Percentiles rank a stretch among this genome's conserved stretches.
Conservation (phyloP, 2,888 invertebrate genomes). For the Aplocera efformata region DNA sequence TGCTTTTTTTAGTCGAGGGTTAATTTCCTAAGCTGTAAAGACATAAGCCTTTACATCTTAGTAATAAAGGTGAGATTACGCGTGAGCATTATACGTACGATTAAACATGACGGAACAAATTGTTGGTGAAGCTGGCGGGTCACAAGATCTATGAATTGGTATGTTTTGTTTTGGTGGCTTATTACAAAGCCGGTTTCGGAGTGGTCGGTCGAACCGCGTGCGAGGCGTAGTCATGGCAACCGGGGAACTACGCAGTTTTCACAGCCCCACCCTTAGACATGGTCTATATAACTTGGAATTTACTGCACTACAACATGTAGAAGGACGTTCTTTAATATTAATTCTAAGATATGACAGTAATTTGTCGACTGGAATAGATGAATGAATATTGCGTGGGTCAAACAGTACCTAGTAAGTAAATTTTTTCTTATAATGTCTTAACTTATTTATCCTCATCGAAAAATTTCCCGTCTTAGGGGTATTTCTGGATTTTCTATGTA, state of each 20-base stretch:
- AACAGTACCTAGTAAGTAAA: no score
- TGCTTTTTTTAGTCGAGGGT: no score
- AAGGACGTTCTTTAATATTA: conserved; percentile 33
- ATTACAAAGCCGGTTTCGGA: conserved; percentile 54
- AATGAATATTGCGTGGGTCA: no score
- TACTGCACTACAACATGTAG: conserved; percentile 37
- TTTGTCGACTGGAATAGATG: conserved; percentile 2
- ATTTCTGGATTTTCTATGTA: no score
- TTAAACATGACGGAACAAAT: conserved; percentile 47
- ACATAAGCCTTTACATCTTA: conserved; percentile 24
- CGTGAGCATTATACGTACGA: conserved; percentile 42
- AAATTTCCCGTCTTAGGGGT: no score
- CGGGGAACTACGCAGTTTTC: conserved; percentile 69
- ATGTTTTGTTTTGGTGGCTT: conserved; percentile 44
- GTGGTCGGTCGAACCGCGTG: conserved; percentile 49
- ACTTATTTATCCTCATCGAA: no score
- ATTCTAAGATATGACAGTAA: conserved; percentile 13
- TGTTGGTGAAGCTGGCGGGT: conserved; percentile 45
- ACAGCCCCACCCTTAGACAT: conserved; percentile 38
- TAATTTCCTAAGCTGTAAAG: no score
- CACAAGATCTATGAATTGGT: conserved; percentile 47
- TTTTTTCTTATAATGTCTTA: no score
- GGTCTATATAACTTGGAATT: conserved; percentile 30
- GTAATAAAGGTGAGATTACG: conserved; percentile 29
- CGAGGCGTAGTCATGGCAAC: conserved; percentile 73